A percentile compares a stretch with the other conserved stretches of the same genome.
Conservation (phyloP, 1,140 invertebrate genomes). For the Eupristina koningsbergeri region DNA sequence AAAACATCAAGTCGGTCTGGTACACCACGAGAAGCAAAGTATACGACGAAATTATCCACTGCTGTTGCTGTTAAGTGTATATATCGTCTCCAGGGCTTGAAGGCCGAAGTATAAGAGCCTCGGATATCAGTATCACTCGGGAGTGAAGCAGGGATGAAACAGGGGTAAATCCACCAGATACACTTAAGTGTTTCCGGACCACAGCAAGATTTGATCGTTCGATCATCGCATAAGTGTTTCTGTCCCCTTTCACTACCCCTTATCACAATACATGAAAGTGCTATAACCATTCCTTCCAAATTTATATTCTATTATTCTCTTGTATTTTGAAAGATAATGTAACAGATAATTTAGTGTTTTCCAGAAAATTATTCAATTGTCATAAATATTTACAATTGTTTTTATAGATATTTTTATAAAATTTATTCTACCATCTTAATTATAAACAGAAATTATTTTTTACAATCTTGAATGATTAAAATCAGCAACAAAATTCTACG, state of each 20-base stretch:
- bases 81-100: not conserved
- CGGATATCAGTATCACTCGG: conserved; percentile 44
- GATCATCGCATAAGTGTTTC: not conserved
- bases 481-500: too few relatives aligned
- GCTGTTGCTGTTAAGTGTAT: not conserved
- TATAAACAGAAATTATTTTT: too few relatives aligned
- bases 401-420: too few relatives aligned
- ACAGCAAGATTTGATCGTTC: conserved; percentile 11
- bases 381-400: too few relatives aligned
- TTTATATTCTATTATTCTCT: not conserved
- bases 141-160: not conserved
- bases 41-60: not conserved
- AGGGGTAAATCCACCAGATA: not conserved
- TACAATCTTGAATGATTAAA: too few relatives aligned
- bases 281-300: not conserved
- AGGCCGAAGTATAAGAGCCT: conserved; percentile 5
- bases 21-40: not conserved
- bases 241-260: too few relatives aligned
- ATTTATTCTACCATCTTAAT: too few relatives aligned
- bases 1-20: too few relatives aligned
- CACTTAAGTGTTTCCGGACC: conserved; percentile 23
- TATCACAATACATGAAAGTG: too few relatives aligned
- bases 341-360: too few relatives aligned
- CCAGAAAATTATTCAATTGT: too few relatives aligned
- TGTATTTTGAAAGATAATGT: too few relatives aligned